Evolutionary conservation across 2,797 vertebrate species (phyloP).

Genomic region (Sebastes hubbsi): DNA sequence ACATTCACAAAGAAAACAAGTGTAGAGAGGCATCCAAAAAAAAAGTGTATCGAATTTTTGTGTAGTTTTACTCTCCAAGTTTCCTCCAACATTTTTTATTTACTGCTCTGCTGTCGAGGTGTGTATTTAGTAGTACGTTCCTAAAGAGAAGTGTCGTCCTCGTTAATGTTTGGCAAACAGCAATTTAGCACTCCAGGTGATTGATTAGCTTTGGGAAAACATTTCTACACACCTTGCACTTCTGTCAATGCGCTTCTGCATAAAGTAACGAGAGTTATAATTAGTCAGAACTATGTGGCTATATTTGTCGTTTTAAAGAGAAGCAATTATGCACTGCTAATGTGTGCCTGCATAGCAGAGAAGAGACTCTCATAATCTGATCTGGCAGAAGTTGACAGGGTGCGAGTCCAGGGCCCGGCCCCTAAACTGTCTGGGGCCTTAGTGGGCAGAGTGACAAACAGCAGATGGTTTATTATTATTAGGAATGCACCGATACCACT

Average conservation of each 20-base stretch:
- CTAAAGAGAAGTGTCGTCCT: background rate
- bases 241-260: background rate
- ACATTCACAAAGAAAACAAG: conserved; percentile 9
- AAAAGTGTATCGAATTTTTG: conserved; percentile 27
- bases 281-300: background rate
- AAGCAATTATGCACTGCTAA: background rate
- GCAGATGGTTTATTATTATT: background rate
- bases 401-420: background rate
- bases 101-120: background rate
- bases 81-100: background rate
- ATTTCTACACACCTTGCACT: background rate
- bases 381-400: background rate
- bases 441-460: background rate
- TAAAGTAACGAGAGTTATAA: background rate
- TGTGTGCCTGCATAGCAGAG: background rate
- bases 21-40: conserved; percentile 1
- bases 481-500: too few relatives aligned
- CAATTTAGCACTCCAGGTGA: background rate
- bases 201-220: conserved; percentile 6
- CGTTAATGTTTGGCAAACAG: background rate
- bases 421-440: background rate
- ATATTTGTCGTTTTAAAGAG: background rate
- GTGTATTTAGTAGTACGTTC: background rate
- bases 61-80: background rate
- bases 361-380: background rate